Percentiles rank a stretch among this genome's conserved stretches.
phyloP scores from a whole-genome alignment of 2,797 vertebrate species.

The Taeniopygia guttata region DNA sequence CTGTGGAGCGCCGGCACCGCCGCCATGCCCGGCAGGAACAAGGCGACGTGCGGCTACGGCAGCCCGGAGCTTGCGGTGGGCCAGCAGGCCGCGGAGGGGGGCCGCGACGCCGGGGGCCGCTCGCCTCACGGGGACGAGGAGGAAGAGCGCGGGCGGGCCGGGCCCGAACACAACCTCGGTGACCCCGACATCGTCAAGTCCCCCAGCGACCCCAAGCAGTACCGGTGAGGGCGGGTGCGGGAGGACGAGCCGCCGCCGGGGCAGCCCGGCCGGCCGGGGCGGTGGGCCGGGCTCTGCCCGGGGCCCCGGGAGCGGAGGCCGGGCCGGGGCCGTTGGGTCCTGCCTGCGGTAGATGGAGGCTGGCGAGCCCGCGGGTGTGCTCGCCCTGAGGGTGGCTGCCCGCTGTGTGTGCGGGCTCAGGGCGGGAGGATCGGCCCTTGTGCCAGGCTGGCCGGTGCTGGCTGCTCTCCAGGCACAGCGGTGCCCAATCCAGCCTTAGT shows the following conservation, averaged over 20 bases:
- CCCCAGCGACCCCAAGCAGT: constrained; percentile 93
- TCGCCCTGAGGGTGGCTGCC: fast-evolving
- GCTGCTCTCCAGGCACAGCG: fast-evolving
- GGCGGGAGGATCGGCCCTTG: no score
- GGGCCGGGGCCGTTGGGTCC: fast-evolving
- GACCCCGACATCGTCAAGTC: constrained; percentile 87
- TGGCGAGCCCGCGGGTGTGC: fast-evolving
- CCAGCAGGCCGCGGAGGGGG: constrained; percentile 67
- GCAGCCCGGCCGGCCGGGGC: neutral
- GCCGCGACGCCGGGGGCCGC: constrained; percentile 62
- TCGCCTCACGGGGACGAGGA: constrained; percentile 63
- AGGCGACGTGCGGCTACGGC: constrained; percentile 15
- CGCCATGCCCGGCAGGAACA: constrained; percentile 61
- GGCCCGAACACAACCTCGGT: constrained; percentile 63
- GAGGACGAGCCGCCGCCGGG: neutral
- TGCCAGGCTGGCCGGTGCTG: fast-evolving
- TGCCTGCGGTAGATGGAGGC: fast-evolving
- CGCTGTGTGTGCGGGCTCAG: neutral
- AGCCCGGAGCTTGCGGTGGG: constrained; percentile 37
- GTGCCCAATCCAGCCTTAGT: fast-evolving
- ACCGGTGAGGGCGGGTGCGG: constrained; percentile 78
- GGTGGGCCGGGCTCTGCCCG: neutral
- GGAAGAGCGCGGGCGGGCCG: neutral
- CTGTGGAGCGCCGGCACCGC: neutral
- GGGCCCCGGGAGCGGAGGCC: fast-evolving